Conservation (phyloP, 2,113 vertebrate genomes). For the Dryoscopus gambensis region DNA sequence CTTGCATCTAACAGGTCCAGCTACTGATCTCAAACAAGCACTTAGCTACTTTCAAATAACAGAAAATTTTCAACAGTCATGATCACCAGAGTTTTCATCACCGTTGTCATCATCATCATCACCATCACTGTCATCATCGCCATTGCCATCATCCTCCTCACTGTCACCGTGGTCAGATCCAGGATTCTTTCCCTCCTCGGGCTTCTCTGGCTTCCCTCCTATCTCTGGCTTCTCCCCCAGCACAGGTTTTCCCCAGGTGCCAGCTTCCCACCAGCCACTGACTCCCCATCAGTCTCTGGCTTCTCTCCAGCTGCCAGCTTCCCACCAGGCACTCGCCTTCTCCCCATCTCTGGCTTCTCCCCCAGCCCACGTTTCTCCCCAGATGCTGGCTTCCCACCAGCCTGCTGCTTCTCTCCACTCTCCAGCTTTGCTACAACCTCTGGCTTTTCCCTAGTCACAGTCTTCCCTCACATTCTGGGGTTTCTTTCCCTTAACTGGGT, state of each 20-base stretch:
- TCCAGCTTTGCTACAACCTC: not conserved
- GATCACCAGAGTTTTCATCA: not conserved
- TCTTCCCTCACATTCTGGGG: not conserved
- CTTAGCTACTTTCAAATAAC: not conserved
- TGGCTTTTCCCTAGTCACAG: not conserved
- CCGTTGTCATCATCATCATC: fast-evolving
- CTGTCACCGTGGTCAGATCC: not conserved
- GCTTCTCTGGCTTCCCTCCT: not conserved
- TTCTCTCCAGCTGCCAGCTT: not conserved
- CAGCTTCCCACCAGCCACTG: not conserved
- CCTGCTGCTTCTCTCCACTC: not conserved
- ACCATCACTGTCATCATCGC: fast-evolving
- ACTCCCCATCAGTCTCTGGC: too few species aligned
- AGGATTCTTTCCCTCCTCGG: not conserved
- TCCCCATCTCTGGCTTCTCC: not conserved
- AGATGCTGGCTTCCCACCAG: not conserved
- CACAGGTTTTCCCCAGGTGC: not conserved
- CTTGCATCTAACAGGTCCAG: not conserved
- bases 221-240: not conserved
- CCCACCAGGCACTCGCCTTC: not conserved
- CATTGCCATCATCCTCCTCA: not conserved
- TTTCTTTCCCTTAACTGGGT: not conserved
- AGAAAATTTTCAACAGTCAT: not conserved
- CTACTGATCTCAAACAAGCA: not conserved
- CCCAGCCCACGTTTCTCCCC: not conserved